A percentile compares a stretch with the other conserved stretches of the same genome.
phyloP scores from a whole-genome alignment of 2,113 vertebrate species.

The Drymodes brunneopygia region DNA sequence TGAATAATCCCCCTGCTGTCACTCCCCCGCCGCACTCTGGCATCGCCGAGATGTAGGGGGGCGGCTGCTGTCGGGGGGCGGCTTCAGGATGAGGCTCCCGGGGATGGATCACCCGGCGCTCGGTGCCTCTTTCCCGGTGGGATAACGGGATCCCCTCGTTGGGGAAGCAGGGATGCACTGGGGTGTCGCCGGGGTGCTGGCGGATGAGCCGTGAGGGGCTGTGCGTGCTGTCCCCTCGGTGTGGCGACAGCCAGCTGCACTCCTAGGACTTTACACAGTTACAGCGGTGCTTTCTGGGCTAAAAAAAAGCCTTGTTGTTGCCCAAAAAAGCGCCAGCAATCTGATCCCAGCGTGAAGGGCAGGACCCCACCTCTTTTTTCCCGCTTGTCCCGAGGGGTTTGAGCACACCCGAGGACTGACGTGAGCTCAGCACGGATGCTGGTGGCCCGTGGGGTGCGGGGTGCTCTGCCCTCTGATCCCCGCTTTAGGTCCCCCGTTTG shows the following conservation, averaged over 20 bases:
- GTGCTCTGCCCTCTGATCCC: fast-evolving
- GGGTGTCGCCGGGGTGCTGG: background rate
- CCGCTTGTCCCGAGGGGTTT: fast-evolving
- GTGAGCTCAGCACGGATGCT: fast-evolving
- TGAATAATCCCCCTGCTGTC: conserved; percentile 58
- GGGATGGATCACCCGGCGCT: background rate
- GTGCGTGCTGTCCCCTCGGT: too few species aligned
- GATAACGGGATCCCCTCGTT: background rate
- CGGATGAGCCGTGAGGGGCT: background rate
- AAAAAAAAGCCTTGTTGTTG: fast-evolving
- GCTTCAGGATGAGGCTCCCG: conserved; percentile 13
- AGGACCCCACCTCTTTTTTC: fast-evolving
- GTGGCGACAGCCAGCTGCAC: background rate
- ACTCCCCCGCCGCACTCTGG: conserved; percentile 35
- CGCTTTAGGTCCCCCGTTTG: background rate
- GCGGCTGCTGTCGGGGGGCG: conserved; percentile 25
- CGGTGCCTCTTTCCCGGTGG: background rate
- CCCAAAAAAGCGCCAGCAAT: fast-evolving
- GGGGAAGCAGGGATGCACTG: background rate
- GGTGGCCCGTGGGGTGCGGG: fast-evolving
- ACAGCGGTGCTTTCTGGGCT: background rate
- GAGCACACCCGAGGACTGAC: fast-evolving
- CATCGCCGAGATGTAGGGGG: conserved; percentile 12
- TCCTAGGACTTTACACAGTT: fast-evolving
- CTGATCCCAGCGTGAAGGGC: too few species aligned